Evolutionary conservation across 2,113 vertebrate species (phyloP).

Genomic region (Seriola quinqueradiata): DNA sequence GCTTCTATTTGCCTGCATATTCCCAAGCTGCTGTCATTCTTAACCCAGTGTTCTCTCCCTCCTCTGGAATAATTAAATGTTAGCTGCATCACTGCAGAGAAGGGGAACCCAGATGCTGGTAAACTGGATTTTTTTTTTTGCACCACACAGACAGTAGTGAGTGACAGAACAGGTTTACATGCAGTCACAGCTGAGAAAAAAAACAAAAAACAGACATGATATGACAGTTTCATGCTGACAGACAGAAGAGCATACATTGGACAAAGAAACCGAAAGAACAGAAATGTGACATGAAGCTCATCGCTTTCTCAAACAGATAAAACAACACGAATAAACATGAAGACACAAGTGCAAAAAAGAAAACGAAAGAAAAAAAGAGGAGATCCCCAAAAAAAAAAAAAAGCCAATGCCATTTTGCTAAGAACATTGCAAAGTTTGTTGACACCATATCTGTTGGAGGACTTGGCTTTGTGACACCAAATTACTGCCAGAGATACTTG

Average conservation of each 20-base stretch:
- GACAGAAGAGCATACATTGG: conserved; percentile 82
- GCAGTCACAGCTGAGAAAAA: conserved; percentile 81
- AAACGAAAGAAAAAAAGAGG: conserved; percentile 56
- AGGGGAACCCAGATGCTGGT: conserved; percentile 71
- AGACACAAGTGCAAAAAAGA: conserved; percentile 87
- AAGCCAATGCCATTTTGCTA: conserved; percentile 59
- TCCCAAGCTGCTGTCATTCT: conserved; percentile 38
- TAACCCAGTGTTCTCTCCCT: background rate
- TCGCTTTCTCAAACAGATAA: conserved; percentile 60
- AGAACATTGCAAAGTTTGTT: conserved; percentile 49
- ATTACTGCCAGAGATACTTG: conserved; percentile 28
- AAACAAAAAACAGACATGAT: conserved; percentile 79
- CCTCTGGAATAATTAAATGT: conserved; percentile 53
- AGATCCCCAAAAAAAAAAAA: conserved; percentile 57
- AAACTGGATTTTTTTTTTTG: conserved; percentile 7
- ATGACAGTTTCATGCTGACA: conserved; percentile 85
- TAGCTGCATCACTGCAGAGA: conserved; percentile 84
- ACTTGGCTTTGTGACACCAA: conserved; percentile 10
- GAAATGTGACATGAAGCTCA: conserved; percentile 55
- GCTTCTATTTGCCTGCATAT: conserved; percentile 5
- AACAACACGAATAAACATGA: conserved; percentile 85
- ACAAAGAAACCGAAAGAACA: conserved; percentile 73
- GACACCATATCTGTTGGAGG: background rate
- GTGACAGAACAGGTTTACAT: conserved; percentile 84
- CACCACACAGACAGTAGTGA: conserved; percentile 54